Conservation (phyloP, 2,888 invertebrate genomes). For the Nomada fucata region DNA sequence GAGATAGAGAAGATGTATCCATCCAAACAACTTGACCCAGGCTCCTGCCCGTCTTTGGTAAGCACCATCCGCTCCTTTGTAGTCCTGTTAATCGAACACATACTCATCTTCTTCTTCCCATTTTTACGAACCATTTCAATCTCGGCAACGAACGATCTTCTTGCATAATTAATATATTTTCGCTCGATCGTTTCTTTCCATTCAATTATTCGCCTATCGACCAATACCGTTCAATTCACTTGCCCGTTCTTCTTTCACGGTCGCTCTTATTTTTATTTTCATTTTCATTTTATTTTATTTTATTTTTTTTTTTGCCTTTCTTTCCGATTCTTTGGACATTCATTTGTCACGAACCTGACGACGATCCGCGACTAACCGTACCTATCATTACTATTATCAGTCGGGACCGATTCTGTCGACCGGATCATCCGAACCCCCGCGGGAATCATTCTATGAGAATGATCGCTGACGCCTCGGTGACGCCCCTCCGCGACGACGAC, state of each 20-base stretch:
- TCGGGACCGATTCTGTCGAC: conserved; percentile 38
- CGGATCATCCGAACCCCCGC: conserved; percentile 54
- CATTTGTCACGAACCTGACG: conserved; percentile 12
- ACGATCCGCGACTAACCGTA: conserved; percentile 37
- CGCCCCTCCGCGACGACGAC: not conserved
- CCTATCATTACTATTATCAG: conserved; percentile 15
- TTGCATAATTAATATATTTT: not conserved
- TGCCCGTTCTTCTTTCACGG: not conserved
- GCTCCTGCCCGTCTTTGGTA: conserved; percentile 84
- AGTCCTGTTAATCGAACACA: conserved; percentile 83
- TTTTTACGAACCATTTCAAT: conserved; percentile 74
- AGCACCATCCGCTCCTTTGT: conserved; percentile 84
- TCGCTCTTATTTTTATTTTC: not conserved
- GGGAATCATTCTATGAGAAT: conserved; percentile 42
- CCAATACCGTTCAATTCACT: not conserved
- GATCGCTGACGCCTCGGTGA: conserved; percentile 24
- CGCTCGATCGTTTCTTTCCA: not conserved
- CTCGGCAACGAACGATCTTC: conserved; percentile 40
- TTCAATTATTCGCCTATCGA: not conserved
- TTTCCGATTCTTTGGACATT: conserved; percentile 5
- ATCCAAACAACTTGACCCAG: conserved; percentile 84
- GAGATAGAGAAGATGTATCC: conserved; percentile 81
- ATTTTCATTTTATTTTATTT: not conserved
- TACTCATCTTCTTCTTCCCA: conserved; percentile 72
- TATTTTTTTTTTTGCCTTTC: not conserved